Base-by-base conservation (phyloP, 2,888 invertebrate genomes). In the Mallateleia sp. region DNA sequence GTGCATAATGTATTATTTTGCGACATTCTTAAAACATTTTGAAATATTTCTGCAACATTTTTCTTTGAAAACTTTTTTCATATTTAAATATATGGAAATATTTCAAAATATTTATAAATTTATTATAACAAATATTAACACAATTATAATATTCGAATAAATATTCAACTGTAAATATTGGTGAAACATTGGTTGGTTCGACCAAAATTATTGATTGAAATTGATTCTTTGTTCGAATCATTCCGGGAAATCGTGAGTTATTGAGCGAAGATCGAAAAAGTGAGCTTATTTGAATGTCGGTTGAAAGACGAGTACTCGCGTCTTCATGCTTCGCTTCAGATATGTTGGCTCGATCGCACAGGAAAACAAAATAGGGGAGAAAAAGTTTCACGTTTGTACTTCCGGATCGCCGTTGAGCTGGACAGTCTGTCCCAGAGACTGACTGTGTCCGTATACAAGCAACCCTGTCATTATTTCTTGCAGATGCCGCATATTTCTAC, bases 401-500 rank as follows among this genome's bases (percentile, higher is more conserved):
- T 80, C 85, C 85, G 85, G 85, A 81, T 81, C 71, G 77, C 69
- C 71, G 85, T 80, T 85, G 80, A 81, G 91, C 91, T 91, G 93
- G 92, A 92, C 92, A 90, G 88, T 54, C 88, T 88, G 90, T 89
- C 89, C 89, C 54, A 87, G 81, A 86, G 84, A 88, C 85, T 69
- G 81, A 75, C 66, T 66, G 78, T 87, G 85, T 88, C 72, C 87
- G 85, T 78, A 50, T 52, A 75, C 78, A 79, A 89, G 90, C 88
- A 90, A 91, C 91, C 93, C 94, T 93, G 93, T 94, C 94, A 95
- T 94, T 94, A 95, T 92, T 93, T 93, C 92, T 91, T 91, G 91
- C 92, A 93, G 92, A 93, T 92, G 93, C 94, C 94, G 94, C 94
- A 93, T 94, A 94, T 94, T 94, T 94, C 94, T 92, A 93, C 92